Conservation (phyloP, 2,113 vertebrate species). For the Meles meles region DNA sequence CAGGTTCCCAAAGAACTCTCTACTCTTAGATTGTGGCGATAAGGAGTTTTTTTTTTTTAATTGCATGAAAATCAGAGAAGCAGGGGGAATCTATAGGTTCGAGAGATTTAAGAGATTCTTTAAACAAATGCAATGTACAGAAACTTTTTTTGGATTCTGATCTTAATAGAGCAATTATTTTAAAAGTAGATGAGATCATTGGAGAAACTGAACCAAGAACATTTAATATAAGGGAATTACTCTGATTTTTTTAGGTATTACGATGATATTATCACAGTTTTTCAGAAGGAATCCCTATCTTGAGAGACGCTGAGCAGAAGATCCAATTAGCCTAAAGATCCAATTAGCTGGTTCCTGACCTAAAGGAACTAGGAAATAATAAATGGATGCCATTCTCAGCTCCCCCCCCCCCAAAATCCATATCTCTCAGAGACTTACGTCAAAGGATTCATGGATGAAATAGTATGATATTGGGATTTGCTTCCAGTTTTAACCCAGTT, state of each 20-base stretch:
- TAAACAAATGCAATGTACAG: neutral
- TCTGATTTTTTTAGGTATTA: neutral
- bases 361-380: neutral
- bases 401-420: neutral
- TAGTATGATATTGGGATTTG: neutral
- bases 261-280: neutral
- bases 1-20: neutral
- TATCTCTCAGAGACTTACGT: neutral
- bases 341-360: neutral
- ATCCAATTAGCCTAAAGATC: neutral
- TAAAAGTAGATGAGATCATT: neutral
- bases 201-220: neutral
- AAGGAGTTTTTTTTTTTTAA: neutral
- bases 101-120: neutral
- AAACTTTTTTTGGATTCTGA: neutral
- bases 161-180: neutral
- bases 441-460: neutral
- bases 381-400: neutral
- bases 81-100: neutral
- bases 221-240: neutral
- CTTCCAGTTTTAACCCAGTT: neutral
- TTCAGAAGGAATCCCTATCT: neutral
- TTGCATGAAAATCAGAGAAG: neutral
- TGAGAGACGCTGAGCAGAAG: neutral
- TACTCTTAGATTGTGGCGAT: neutral